Evolutionary conservation across 2,113 vertebrate species (phyloP).

Genomic region (Papio anubis): DNA sequence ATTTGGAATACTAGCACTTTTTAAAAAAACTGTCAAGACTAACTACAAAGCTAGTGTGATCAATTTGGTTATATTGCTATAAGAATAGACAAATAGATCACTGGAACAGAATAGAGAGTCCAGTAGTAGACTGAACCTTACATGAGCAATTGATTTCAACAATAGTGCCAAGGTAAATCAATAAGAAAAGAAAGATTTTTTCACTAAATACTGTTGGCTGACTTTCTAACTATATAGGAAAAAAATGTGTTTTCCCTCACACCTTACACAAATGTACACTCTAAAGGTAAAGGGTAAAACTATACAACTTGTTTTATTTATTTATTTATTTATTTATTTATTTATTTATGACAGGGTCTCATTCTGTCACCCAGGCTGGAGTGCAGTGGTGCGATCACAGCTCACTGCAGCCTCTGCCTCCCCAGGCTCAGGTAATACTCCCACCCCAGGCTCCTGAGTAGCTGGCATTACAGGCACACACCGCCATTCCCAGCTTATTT

Average conservation of each 20-base stretch:
- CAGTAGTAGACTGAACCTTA: neutral
- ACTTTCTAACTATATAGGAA: neutral
- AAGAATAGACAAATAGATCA: neutral
- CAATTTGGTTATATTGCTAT: neutral
- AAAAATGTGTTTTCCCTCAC: neutral
- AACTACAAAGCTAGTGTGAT: neutral
- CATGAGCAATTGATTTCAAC: neutral
- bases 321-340: too few species aligned
- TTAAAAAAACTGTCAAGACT: neutral
- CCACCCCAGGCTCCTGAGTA: too few species aligned
- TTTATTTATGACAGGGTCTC: too few species aligned
- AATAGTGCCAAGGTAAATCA: neutral
- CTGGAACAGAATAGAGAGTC: neutral
- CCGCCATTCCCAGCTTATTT: too few species aligned
- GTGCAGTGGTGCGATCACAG: too few species aligned
- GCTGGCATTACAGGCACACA: too few species aligned
- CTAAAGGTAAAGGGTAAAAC: neutral
- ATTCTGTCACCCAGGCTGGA: too few species aligned
- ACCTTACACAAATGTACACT: neutral
- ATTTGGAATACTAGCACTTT: neutral
- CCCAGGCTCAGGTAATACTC: too few species aligned
- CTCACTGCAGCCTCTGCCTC: too few species aligned
- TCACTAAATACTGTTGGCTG: neutral
- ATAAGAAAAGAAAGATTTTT: neutral
- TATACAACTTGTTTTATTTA: neutral